Evolutionary conservation across 1,140 invertebrate species (phyloP).

Genomic region (Bemisia tabaci): DNA sequence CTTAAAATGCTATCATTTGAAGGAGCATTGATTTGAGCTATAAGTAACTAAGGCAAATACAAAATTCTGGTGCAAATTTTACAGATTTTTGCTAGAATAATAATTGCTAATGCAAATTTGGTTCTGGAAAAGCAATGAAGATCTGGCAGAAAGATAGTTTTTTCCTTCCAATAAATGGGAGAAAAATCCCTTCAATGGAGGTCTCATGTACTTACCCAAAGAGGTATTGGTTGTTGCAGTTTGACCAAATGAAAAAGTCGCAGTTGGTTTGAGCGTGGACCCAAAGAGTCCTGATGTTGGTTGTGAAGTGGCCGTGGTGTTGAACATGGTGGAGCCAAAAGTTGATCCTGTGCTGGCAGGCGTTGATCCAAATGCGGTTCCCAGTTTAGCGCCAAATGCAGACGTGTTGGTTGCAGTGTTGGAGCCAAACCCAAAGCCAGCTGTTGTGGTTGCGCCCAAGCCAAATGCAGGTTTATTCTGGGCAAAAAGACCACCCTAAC

Average conservation of each 20-base stretch:
- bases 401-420: constrained; percentile 22
- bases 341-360: constrained; percentile 32
- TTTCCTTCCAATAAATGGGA: no score
- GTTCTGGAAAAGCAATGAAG: no score
- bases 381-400: constrained; percentile 8
- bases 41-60: no score
- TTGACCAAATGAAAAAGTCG: constrained; percentile 35
- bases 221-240: constrained; percentile 33
- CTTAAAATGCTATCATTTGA: no score
- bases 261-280: constrained; percentile 28
- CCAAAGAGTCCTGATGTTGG: constrained; percentile 36
- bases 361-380: constrained; percentile 30
- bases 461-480: constrained; percentile 36
- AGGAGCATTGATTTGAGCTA: no score
- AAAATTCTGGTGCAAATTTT: no score
- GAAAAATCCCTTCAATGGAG: no score
- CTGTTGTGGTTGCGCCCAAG: constrained; percentile 27
- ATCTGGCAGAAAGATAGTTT: no score
- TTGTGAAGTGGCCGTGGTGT: constrained; percentile 30
- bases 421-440: constrained; percentile 20
- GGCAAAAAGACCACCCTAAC: constrained; percentile 33
- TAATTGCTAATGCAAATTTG: no score
- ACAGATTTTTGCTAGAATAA: no score
- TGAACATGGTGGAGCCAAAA: constrained; percentile 42
- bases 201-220: constrained; percentile 29